A percentile compares a stretch with the other conserved stretches of the same genome.
Conservation (phyloP, 2,797 vertebrate species). For the Phalanger gymnotis region DNA sequence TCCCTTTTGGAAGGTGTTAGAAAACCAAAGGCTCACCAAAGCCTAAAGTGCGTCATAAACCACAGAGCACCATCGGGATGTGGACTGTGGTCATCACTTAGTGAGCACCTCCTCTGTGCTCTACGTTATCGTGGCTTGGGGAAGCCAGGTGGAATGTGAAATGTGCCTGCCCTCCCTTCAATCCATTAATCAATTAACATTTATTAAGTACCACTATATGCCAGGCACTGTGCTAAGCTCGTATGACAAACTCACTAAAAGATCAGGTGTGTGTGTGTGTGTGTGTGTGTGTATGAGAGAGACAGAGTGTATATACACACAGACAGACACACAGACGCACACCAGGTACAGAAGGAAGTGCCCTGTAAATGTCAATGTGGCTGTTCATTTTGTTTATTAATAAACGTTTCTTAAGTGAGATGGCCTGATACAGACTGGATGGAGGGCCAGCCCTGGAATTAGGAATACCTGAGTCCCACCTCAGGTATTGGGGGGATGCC, state of each 20-base stretch:
- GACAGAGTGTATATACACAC: too few relatives aligned
- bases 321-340: too few relatives aligned
- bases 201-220: neutral
- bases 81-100: neutral
- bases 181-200: neutral
- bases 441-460: neutral
- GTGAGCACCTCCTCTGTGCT: neutral
- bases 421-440: neutral
- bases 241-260: neutral
- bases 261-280: neutral
- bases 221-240: neutral
- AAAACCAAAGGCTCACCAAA: neutral
- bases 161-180: neutral
- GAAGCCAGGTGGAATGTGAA: neutral
- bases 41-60: neutral
- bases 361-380: neutral
- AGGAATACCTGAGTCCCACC: neutral
- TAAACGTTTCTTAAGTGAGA: neutral
- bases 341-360: neutral
- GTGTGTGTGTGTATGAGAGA: too few relatives aligned
- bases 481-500: neutral
- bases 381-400: neutral
- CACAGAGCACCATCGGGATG: neutral
- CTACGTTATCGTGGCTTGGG: neutral
- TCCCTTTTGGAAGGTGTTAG: neutral